phyloP scores from a whole-genome alignment of 2,797 vertebrate genomes.

The Rhodeus uyekii region DNA sequence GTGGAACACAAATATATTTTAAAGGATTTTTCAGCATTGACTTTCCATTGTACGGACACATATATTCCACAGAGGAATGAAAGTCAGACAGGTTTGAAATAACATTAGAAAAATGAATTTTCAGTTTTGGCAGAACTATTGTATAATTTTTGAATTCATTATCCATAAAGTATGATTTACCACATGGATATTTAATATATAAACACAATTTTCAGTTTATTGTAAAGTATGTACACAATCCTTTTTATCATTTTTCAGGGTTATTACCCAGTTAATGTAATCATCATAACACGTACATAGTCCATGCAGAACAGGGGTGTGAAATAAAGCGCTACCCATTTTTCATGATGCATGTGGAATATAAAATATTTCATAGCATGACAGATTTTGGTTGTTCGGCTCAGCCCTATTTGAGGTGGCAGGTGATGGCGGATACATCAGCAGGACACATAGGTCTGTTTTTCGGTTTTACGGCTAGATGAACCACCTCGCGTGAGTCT shows the following conservation, averaged over 20 bases:
- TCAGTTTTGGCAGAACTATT: background rate
- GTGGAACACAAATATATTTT: background rate
- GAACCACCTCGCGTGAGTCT: constrained; percentile 72
- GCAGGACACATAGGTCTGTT: constrained; percentile 68
- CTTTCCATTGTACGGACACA: background rate
- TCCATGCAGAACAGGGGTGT: background rate
- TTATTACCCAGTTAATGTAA: background rate
- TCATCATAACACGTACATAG: background rate
- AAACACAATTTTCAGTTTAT: background rate
- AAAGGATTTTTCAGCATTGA: background rate
- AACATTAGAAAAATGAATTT: background rate
- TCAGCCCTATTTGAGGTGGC: constrained; percentile 38
- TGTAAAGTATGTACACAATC: background rate
- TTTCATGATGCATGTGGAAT: background rate
- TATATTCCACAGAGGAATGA: background rate
- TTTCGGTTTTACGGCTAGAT: constrained; percentile 73
- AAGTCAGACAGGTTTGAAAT: background rate
- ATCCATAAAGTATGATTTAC: background rate
- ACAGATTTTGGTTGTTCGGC: background rate
- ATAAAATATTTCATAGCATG: background rate
- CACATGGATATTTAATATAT: background rate
- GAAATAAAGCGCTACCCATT: background rate
- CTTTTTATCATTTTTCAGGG: too few species aligned
- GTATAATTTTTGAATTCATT: background rate
- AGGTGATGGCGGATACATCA: constrained; percentile 67